Evolutionary conservation across 2,797 vertebrate genomes (phyloP), one percentile per base, ranked within the genome.

Genomic region (Champsocephalus esox): DNA sequence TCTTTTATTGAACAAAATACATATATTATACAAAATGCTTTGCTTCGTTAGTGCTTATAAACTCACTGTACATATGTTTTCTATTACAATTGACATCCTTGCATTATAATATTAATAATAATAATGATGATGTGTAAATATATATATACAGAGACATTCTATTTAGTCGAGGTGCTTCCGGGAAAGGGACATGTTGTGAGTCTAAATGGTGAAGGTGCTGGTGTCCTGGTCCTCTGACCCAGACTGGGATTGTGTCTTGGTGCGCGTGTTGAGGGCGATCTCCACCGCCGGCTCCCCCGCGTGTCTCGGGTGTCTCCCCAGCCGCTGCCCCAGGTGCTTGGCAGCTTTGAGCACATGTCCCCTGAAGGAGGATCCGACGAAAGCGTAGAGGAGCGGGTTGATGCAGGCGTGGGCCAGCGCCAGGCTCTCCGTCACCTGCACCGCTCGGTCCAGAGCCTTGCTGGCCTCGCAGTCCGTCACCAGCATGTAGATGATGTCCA

Each of bases 331-430:
- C 1, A 95, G 78, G n/a, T 10, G 92, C 90, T 99, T 99, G 45
- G 92, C 96, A 0, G 92, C 89, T 89, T 94, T 98, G 58, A 95
- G 87, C 45, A 99, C 66, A 0, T 95, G 94, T 75, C 82, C 92
- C 92, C 96, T 96, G 84, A 99, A 98, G 55, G 98, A 97, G 17
- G 96, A 93, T 0, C 98, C 98, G 13, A 99, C 90, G 48, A 98
- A 98, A 67, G 93, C 88, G 0, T 99, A 99, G 4, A 99, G 93
- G 60, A 99, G 28, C 0, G 98, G 98, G 91, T 99, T 99, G 14
- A 99, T 94, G 89, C 98, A 99, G 87, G 96, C 94, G 62, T 99
- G 98, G 17, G 73, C 94, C 52, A 99, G 87, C 0, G 98, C 97
- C 0, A 99, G 89, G 86, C 96, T 96, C 90, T 96, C 96, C 0